Evolutionary conservation across 2,888 invertebrate genomes (phyloP).

Genomic region (Teleiodes luculella): DNA sequence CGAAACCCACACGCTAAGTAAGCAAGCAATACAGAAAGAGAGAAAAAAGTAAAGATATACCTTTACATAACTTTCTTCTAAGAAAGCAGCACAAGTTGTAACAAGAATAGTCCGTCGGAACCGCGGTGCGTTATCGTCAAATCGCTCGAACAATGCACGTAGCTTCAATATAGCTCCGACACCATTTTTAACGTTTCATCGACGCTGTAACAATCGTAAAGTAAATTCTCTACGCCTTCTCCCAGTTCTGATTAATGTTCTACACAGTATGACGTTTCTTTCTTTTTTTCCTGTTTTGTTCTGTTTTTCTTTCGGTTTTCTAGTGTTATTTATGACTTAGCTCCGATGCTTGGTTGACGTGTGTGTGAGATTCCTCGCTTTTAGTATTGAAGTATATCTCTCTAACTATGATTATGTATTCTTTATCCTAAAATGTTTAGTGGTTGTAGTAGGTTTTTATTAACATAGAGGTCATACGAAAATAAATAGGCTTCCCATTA

Average conservation of each 20-base stretch:
- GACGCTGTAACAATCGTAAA: conserved; percentile 76
- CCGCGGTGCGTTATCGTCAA: conserved; percentile 70
- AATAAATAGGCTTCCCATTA: too few species aligned
- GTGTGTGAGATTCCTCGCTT: conserved; percentile 25
- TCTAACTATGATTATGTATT: too few species aligned
- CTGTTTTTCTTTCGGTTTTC: conserved; percentile 51
- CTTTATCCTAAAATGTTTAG: too few species aligned
- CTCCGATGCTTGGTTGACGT: conserved; percentile 32
- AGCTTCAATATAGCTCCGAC: conserved; percentile 75
- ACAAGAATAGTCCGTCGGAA: conserved; percentile 39
- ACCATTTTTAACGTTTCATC: conserved; percentile 78
- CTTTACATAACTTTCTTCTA: too few species aligned
- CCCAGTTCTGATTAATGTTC: conserved; percentile 76
- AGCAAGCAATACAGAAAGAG: neutral
- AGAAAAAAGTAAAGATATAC: too few species aligned
- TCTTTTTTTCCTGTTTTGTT: conserved; percentile 42
- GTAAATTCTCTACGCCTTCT: conserved; percentile 78
- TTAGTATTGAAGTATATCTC: neutral
- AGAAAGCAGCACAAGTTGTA: neutral
- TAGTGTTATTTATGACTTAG: conserved; percentile 71
- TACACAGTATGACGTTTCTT: conserved; percentile 67
- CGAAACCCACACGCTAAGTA: too few species aligned
- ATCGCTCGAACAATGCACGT: conserved; percentile 73
- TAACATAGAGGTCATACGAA: too few species aligned
- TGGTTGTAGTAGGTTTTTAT: too few species aligned